Evolutionary conservation across 1,140 invertebrate genomes (phyloP).

Genomic region (Zeugodacus cucurbitae): DNA sequence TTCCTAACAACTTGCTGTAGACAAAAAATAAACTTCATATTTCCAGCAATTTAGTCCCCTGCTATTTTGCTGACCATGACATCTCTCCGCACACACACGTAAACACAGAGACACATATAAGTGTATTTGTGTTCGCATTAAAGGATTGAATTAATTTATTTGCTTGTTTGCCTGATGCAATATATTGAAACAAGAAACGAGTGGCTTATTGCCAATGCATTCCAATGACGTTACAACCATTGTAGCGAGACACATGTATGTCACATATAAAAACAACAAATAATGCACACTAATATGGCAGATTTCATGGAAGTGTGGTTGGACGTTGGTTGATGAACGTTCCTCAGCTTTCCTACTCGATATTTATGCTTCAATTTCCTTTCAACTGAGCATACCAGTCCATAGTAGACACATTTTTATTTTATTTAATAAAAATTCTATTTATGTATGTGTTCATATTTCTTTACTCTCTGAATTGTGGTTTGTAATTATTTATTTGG

Average conservation of each 20-base stretch:
- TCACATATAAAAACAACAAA: neutral
- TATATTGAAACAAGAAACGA: neutral
- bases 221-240: neutral
- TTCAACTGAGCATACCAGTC: no score
- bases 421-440: no score
- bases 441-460: no score
- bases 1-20: neutral
- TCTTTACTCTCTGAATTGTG: no score
- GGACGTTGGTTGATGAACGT: no score
- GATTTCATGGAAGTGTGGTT: neutral
- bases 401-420: no score
- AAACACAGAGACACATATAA: neutral
- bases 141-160: conserved; percentile 15
- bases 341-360: neutral
- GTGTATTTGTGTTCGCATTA: neutral
- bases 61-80: neutral
- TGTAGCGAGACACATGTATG: neutral
- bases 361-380: neutral
- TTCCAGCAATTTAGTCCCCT: neutral
- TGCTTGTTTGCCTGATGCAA: conserved; percentile 2
- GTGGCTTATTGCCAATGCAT: neutral
- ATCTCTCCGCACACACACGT: neutral
- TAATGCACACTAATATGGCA: neutral
- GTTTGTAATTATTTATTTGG: no score
- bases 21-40: neutral